A percentile compares a stretch with the other conserved stretches of the same genome.
Conservation (phyloP, 2,888 invertebrate genomes). For the Onthophagus sagittarius region DNA sequence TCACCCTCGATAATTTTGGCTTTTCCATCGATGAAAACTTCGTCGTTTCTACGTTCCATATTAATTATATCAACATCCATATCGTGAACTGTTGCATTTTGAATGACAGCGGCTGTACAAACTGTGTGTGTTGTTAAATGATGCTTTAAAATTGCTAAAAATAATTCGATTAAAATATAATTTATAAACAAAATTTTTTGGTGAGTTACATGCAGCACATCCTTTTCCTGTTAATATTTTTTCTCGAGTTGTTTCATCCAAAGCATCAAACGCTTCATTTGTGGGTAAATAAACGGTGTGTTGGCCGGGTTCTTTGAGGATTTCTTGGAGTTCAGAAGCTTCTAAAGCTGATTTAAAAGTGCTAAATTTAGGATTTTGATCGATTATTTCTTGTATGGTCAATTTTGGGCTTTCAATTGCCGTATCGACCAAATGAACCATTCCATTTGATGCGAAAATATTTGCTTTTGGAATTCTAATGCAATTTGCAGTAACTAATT, state of each 20-base stretch:
- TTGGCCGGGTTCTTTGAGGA: conserved; percentile 53
- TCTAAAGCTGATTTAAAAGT: conserved; percentile 57
- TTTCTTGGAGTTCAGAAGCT: conserved; percentile 54
- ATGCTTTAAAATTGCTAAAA: conserved; percentile 60
- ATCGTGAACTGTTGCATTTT: conserved; percentile 52
- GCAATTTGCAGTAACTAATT: conserved; percentile 64
- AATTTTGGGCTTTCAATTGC: conserved; percentile 56
- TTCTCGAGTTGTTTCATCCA: conserved; percentile 52
- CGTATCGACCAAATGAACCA: conserved; percentile 62
- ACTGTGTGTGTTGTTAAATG: conserved; percentile 66
- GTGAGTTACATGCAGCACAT: conserved; percentile 56
- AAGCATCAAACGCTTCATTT: conserved; percentile 62
- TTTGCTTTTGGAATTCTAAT: conserved; percentile 58
- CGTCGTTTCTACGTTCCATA: conserved; percentile 51
- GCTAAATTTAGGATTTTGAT: conserved; percentile 56
- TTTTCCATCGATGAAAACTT: conserved; percentile 56
- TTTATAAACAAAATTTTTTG: too few relatives aligned
- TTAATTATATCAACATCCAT: conserved; percentile 51
- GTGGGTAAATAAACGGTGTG: conserved; percentile 65
- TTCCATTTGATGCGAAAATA: conserved; percentile 61
- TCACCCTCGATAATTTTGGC: conserved; percentile 58
- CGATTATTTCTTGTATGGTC: conserved; percentile 57
- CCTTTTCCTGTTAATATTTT: conserved; percentile 56
- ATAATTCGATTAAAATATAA: not conserved
- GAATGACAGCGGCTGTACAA: conserved; percentile 60